Base-by-base conservation (phyloP, 92 coral and sea anemone species). In the Actinernus sp. region DNA sequence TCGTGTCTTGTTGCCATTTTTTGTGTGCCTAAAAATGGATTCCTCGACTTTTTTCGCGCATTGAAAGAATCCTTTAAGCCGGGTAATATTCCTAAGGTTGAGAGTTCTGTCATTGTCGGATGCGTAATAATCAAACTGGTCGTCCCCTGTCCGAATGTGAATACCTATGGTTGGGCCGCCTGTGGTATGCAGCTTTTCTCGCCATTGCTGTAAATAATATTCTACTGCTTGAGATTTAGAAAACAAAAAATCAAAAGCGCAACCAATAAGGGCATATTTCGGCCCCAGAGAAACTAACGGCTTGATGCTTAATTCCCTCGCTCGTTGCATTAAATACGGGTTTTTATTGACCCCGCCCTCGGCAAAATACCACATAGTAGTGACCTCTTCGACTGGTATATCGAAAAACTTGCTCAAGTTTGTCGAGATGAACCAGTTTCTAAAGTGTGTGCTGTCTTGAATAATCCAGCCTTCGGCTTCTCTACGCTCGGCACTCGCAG, bases 191-290 rank as follows among this genome's bases (percentile, higher is more conserved):
- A 77, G 57, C 26, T 41, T 44, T 17, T 50, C 62, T 45, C 73
- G 60, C 86, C 77, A 69, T 55, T 46, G 45, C 30, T 65, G 8
- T 0, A 85, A 64, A 31, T 73, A 77, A 3, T 37, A 62, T 43
- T 83, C 73, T 39, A 93, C 64, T 25, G 63, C 65, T 12, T 49
- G 55, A 0, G 98, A 93, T 50, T 76, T 84, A 17, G 78, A 58
- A 58, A 93, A 93, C 73, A 93, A 67, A 24, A 89, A 89, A 41
- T 86, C 70, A 60, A 93, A 93, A 22, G 91, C 95, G 59, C 98
- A 93, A 2, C 96, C 90, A 33, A 93, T 74, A 12, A 82, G 79
- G 49, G 81, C 76, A 31, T 63, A 82, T 31, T 53, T 41, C 3
- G 88, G 92, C 1, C 71, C 60, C 28, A 20, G 58, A 2, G 83